phyloP scores from a whole-genome alignment of 2,888 invertebrate genomes.

The Trissonchulus sp. region DNA sequence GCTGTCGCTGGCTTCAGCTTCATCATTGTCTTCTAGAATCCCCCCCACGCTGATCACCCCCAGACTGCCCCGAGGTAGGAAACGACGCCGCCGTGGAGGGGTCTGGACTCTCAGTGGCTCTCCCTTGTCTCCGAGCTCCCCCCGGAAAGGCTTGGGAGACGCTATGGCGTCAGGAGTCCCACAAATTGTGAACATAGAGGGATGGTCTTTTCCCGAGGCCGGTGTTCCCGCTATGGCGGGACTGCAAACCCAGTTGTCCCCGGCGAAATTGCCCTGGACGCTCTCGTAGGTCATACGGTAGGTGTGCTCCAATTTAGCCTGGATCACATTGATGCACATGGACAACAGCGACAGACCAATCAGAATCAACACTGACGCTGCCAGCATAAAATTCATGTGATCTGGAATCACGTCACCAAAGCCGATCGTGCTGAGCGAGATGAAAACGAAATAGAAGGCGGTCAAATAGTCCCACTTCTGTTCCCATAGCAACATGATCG shows the following conservation, averaged over 20 bases:
- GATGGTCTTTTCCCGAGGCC: neutral
- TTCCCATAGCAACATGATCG: conserved; percentile 7
- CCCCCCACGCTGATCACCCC: neutral
- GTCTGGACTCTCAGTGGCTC: no score
- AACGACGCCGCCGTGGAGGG: neutral
- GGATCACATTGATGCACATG: conserved; percentile 19
- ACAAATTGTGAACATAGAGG: neutral
- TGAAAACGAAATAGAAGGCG: conserved; percentile 17
- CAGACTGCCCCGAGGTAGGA: conserved; percentile 4
- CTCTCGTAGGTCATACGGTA: neutral
- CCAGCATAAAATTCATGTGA: neutral
- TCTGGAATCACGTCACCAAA: conserved; percentile 14
- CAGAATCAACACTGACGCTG: neutral
- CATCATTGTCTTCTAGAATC: neutral
- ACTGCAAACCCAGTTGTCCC: neutral
- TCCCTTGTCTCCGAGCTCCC: no score
- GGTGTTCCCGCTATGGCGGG: no score
- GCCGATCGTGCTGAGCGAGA: conserved; percentile 11
- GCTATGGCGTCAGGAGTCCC: neutral
- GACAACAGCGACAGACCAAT: conserved; percentile 12
- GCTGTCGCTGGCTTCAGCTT: no score
- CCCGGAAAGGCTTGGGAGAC: no score
- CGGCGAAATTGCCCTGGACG: neutral
- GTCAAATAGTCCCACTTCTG: conserved; percentile 8
- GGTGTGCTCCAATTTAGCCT: neutral